Percentiles rank a stretch among this genome's conserved stretches.
These are phyloP conservation scores for Neotoxoptera formosana DNA, from an alignment of 1,140 invertebrate species.

Conservation along the genomic window DNA sequence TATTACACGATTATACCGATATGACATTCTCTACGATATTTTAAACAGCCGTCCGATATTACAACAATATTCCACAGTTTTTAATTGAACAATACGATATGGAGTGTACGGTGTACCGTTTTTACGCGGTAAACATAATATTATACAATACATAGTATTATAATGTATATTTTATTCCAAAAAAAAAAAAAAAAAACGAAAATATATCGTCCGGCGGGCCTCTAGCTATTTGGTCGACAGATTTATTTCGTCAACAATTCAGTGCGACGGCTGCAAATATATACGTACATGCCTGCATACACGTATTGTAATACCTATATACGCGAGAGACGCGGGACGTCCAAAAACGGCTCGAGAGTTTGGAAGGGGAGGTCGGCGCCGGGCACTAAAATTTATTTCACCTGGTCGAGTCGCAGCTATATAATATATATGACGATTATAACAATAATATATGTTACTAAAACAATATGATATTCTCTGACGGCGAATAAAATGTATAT, in stretches of 20 bases:
- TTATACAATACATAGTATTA: background rate
- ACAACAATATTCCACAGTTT: background rate
- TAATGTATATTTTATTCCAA: background rate
- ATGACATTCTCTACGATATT: background rate
- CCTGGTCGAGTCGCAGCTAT: background rate
- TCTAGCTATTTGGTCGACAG: conserved; percentile 38
- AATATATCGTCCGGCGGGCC: background rate
- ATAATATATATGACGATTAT: background rate
- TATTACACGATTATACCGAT: background rate
- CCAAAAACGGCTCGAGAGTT: background rate
- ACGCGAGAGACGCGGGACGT: background rate
- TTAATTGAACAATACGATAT: background rate
- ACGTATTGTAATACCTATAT: background rate
- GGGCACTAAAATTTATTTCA: conserved; percentile 34
- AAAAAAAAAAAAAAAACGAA: background rate
- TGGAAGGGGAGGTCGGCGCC: background rate
- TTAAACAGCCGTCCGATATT: background rate
- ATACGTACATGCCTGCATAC: background rate
- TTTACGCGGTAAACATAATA: background rate
- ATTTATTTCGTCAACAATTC: conserved; percentile 50
- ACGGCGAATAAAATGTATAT: background rate
- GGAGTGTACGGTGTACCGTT: background rate
- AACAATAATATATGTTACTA: conserved; percentile 3
- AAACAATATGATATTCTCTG: background rate
- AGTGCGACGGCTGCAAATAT: background rate